These are phyloP conservation scores for Neoaliturus tenellus DNA, from an alignment of 2,888 invertebrate genomes.

Conservation along the genomic window DNA sequence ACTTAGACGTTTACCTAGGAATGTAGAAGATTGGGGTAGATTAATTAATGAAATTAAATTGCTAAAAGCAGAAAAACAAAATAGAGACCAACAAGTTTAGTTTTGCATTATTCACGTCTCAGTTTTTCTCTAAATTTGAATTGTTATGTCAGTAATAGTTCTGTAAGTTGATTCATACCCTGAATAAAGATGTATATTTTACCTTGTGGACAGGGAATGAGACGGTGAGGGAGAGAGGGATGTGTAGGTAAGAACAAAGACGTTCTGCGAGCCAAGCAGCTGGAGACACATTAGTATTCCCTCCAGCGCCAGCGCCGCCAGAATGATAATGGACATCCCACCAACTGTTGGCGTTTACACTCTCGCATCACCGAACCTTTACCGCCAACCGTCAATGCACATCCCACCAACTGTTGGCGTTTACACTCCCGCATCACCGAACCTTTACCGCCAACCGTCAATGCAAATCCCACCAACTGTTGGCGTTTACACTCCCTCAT, in stretches of 20 bases:
- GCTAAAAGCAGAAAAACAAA: neutral
- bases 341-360: neutral
- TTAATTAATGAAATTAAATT: neutral
- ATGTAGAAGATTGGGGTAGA: neutral
- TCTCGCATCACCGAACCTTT: neutral
- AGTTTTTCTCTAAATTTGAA: no score
- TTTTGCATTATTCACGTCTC: no score
- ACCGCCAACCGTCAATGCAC: neutral
- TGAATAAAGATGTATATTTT: no score
- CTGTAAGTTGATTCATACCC: no score
- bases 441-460: neutral
- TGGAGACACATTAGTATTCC: slow-evolving; percentile 17
- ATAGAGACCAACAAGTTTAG: no score
- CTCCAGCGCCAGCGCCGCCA: neutral
- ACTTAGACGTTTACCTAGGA: neutral
- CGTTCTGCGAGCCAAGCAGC: neutral
- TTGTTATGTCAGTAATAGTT: no score
- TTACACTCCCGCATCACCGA: neutral
- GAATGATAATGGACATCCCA: slow-evolving; percentile 15
- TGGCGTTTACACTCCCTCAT: neutral
- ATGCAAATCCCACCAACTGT: neutral
- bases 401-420: no score
- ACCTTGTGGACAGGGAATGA: no score
- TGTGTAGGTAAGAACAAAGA: slow-evolving; percentile 2
- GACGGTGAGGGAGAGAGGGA: neutral